These are phyloP conservation scores for Pocillopora grandis DNA, from an alignment of 92 coral and sea anemone genomes.

Conservation along the genomic window DNA sequence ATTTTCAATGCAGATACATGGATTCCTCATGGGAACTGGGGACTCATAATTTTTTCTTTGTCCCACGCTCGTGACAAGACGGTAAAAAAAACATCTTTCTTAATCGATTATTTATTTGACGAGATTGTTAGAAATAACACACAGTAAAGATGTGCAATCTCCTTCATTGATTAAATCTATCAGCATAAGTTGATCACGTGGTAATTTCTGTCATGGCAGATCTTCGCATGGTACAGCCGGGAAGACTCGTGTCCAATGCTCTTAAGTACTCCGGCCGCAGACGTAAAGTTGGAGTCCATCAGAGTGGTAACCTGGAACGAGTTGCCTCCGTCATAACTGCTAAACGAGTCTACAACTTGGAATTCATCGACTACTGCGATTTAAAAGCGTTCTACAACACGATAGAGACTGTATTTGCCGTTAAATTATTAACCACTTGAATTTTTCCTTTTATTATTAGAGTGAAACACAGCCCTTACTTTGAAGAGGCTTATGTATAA, in stretches of 20 bases:
- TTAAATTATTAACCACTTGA: neutral
- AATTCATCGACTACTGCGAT: conserved; percentile 40
- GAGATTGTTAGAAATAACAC: no score
- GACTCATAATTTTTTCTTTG: no score
- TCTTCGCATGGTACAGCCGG: conserved; percentile 67
- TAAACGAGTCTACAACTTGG: conserved; percentile 5
- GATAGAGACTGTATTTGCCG: conserved; percentile 53
- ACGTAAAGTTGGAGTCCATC: conserved; percentile 42
- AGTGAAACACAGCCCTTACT: no score
- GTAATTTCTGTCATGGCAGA: conserved; percentile 28
- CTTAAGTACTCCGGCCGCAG: conserved; percentile 27
- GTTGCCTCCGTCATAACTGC: conserved; percentile 44
- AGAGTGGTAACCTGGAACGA: conserved; percentile 37
- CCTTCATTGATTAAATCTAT: neutral
- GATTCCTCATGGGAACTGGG: no score
- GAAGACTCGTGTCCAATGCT: conserved; percentile 59
- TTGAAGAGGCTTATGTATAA: no score
- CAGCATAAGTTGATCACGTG: neutral
- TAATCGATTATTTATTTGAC: no score
- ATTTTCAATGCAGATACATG: no score
- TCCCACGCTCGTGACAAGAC: no score
- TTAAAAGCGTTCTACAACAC: conserved; percentile 41
- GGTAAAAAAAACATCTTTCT: no score
- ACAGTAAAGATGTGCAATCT: neutral
- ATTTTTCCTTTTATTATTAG: neutral